Conservation (phyloP, 2,797 vertebrate species). For the Coendou prehensilis region DNA sequence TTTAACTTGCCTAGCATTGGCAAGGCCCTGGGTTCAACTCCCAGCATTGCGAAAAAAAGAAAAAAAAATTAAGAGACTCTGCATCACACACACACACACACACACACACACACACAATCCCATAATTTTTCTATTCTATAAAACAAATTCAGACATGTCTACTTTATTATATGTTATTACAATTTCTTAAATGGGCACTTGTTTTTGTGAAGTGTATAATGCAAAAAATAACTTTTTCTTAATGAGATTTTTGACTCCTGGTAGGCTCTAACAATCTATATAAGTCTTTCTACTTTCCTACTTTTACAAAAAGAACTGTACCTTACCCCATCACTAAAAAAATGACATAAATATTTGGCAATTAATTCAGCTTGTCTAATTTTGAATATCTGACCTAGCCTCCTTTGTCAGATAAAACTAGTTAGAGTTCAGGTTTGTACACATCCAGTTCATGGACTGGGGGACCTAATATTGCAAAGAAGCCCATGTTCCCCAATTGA, state of each 20-base stretch:
- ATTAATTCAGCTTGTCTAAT: conserved; percentile 1
- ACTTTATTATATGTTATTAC: conserved; percentile 30
- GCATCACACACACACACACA: background rate
- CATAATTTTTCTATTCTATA: conserved; percentile 20
- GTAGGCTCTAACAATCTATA: background rate
- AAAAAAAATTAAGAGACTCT: background rate
- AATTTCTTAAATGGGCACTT: conserved; percentile 24
- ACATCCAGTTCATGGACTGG: background rate
- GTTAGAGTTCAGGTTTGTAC: background rate
- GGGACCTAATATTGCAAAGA: background rate
- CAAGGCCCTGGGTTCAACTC: background rate
- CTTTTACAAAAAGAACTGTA: conserved; percentile 39
- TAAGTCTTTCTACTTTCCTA: background rate
- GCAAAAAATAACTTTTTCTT: conserved; percentile 51
- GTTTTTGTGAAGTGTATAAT: conserved; percentile 40
- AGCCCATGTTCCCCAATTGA: background rate
- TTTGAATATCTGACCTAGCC: background rate
- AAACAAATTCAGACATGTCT: conserved; percentile 60
- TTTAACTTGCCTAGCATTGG: background rate
- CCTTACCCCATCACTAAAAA: background rate
- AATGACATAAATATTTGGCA: conserved; percentile 22
- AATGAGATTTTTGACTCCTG: conserved; percentile 35
- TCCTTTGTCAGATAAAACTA: conserved; percentile 28
- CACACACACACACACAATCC: background rate
- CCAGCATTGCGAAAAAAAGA: background rate